Evolutionary conservation across 2,113 vertebrate species (phyloP).

Genomic region (Pontoporia blainvillei): DNA sequence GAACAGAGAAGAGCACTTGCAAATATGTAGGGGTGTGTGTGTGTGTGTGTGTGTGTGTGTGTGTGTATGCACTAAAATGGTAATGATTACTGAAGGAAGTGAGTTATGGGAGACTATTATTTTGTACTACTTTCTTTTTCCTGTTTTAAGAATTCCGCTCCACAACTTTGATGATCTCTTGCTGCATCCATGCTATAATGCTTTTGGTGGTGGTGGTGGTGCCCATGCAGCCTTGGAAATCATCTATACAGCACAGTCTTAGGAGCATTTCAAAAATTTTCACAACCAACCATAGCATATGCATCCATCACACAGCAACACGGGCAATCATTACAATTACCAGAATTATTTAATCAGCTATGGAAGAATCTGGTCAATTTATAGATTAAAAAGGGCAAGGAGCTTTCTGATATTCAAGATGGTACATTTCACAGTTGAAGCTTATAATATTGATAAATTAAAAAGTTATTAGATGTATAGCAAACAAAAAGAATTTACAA

Average conservation of each 20-base stretch:
- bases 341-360: neutral
- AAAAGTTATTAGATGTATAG: neutral
- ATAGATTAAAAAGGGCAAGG: neutral
- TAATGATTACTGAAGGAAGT: accelerated
- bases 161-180: no score
- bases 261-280: neutral
- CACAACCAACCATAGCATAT: neutral
- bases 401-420: neutral
- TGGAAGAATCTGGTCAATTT: neutral
- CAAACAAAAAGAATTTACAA: neutral
- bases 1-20: accelerated
- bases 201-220: neutral
- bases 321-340: neutral
- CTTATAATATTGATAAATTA: neutral
- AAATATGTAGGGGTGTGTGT: neutral
- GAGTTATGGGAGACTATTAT: accelerated
- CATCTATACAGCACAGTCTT: accelerated
- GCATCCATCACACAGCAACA: neutral
- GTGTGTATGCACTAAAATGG: neutral
- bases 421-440: neutral
- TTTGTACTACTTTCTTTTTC: neutral
- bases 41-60: no score
- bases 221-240: neutral
- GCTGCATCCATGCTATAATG: accelerated
- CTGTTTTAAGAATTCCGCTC: neutral